Evolutionary conservation across 2,113 vertebrate species (phyloP).

Genomic region (Limnothrissa miodon): DNA sequence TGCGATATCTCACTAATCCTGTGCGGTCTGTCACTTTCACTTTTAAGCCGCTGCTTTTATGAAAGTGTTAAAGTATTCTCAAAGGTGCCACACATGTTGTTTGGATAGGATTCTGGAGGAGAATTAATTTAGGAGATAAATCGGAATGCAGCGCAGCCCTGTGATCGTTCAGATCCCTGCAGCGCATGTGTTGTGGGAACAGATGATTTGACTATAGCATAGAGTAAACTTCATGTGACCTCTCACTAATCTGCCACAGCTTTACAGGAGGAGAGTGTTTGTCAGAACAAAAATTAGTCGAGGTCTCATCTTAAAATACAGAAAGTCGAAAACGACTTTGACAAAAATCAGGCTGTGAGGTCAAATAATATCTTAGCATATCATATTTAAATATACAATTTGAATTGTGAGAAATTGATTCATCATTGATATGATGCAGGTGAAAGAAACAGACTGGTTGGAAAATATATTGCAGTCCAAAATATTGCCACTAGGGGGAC

Average conservation of each 20-base stretch:
- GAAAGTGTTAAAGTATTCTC: conserved; percentile 7
- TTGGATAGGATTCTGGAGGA: background rate
- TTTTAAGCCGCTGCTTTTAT: conserved; percentile 13
- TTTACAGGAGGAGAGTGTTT: background rate
- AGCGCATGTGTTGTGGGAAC: background rate
- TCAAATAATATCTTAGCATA: background rate
- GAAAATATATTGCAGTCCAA: background rate
- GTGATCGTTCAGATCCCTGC: background rate
- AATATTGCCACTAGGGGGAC: background rate
- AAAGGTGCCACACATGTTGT: conserved; percentile 12
- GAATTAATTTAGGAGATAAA: conserved; percentile 16
- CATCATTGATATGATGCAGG: background rate
- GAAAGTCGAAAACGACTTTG: background rate
- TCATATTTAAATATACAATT: background rate
- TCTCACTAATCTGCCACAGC: background rate
- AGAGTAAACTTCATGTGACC: background rate
- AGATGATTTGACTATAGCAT: background rate
- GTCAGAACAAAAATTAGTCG: background rate
- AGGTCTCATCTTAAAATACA: background rate
- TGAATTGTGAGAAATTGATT: background rate
- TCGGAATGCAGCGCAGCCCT: background rate
- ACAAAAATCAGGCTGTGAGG: background rate
- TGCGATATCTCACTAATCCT: conserved; percentile 4
- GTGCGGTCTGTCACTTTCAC: conserved; percentile 5
- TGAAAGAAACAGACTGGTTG: background rate